Conservation (phyloP, 2,113 vertebrate genomes). For the Ceuthmochares aereus region DNA sequence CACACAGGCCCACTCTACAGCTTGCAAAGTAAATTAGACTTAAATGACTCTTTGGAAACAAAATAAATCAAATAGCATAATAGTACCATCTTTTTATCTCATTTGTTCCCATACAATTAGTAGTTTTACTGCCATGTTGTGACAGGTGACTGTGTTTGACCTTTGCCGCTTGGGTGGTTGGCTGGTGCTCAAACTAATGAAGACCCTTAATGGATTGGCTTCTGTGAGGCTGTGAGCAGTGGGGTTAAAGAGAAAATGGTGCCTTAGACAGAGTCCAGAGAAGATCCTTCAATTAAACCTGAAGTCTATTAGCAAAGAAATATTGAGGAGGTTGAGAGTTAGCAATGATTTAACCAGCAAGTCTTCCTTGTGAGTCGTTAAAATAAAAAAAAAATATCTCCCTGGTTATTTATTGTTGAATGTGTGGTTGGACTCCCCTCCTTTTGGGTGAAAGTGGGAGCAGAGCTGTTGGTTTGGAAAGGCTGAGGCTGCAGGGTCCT, state of each 20-base stretch:
- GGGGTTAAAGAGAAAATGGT: conserved; percentile 79
- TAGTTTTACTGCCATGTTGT: conserved; percentile 83
- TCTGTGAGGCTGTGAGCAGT: conserved; percentile 73
- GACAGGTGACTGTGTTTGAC: conserved; percentile 84
- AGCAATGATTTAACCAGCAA: conserved; percentile 78
- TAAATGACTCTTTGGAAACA: conserved; percentile 81
- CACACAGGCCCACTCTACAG: conserved; percentile 48
- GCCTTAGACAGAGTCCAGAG: conserved; percentile 79
- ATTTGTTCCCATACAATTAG: conserved; percentile 83
- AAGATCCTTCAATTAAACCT: conserved; percentile 82
- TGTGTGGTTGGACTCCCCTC: not conserved
- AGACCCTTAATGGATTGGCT: conserved; percentile 83
- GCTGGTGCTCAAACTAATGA: conserved; percentile 83
- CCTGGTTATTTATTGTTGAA: conserved; percentile 63
- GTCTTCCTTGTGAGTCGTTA: conserved; percentile 69
- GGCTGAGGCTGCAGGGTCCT: not conserved
- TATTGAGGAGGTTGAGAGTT: conserved; percentile 80
- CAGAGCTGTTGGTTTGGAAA: not conserved
- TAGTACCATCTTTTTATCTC: conserved; percentile 82
- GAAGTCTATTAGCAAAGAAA: conserved; percentile 83
- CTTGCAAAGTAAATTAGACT: conserved; percentile 79
- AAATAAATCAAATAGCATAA: conserved; percentile 82
- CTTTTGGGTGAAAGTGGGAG: not conserved
- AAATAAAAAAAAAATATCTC: conserved; percentile 13
- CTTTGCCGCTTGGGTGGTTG: conserved; percentile 82